Conservation (phyloP, 2,888 invertebrate genomes). For the Acanthoscelides obtectus region DNA sequence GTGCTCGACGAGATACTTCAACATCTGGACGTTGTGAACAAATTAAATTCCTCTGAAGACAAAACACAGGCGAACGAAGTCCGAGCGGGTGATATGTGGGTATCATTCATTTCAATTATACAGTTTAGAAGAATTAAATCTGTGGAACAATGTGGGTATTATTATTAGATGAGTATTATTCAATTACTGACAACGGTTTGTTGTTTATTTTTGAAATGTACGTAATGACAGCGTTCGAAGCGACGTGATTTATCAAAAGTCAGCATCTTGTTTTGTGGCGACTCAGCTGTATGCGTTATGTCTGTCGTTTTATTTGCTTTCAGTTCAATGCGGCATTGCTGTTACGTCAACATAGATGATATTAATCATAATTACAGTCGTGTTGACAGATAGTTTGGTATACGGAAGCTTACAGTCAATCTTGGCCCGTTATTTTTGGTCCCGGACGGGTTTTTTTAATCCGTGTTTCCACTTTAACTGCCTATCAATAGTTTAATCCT, state of each 20-base stretch:
- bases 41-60: neutral
- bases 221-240: neutral
- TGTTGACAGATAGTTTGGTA: no score
- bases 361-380: neutral
- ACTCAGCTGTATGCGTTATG: neutral
- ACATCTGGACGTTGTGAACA: neutral
- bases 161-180: conserved; percentile 26
- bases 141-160: conserved; percentile 35
- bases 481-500: no score
- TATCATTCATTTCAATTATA: conserved; percentile 35
- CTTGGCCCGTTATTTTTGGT: no score
- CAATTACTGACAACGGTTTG: neutral
- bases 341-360: neutral
- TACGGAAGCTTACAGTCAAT: no score
- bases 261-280: neutral
- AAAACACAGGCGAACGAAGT: neutral
- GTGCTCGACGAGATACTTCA: no score
- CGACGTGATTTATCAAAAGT: neutral
- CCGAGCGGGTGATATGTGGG: conserved; percentile 28
- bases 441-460: no score
- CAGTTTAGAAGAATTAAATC: conserved; percentile 30
- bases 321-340: neutral
- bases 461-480: no score
- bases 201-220: neutral
- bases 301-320: neutral